Percentiles rank a stretch among this genome's conserved stretches.
These are phyloP conservation scores for Deilephila elpenor DNA, from an alignment of 2,888 invertebrate species.

Conservation along the genomic window DNA sequence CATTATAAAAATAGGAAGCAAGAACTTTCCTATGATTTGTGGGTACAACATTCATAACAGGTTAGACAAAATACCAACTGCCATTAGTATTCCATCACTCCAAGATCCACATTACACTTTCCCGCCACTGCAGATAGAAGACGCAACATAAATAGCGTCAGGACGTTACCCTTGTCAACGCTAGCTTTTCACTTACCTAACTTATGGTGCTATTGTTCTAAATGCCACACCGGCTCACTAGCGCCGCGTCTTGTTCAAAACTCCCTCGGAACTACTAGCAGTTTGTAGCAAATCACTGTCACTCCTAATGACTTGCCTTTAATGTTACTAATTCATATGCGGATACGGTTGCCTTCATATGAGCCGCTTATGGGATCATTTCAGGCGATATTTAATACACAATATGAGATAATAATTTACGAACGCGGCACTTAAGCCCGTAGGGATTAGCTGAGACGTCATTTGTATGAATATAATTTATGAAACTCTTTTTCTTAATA, in stretches of 20 bases:
- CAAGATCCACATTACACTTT: constrained; percentile 45
- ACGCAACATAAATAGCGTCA: constrained; percentile 63
- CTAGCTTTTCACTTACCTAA: constrained; percentile 71
- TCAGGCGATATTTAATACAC: constrained; percentile 3
- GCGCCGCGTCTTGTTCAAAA: constrained; percentile 42
- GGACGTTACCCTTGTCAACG: constrained; percentile 74
- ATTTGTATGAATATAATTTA: not conserved
- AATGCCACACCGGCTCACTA: constrained; percentile 52
- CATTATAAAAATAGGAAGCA: no score
- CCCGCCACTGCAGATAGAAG: constrained; percentile 50
- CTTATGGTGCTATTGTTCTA: constrained; percentile 70
- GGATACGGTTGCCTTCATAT: constrained; percentile 6
- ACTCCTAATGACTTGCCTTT: constrained; percentile 38
- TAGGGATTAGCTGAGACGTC: not conserved
- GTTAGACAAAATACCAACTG: not conserved
- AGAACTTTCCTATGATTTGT: not conserved
- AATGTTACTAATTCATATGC: constrained; percentile 28
- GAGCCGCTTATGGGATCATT: not conserved
- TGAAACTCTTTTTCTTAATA: not conserved
- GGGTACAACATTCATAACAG: not conserved
- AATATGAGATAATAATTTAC: not conserved
- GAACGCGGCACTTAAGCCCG: not conserved
- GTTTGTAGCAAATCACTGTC: constrained; percentile 44
- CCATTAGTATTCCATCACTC: constrained; percentile 26
- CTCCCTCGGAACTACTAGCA: constrained; percentile 13